Base-by-base conservation (phyloP, 2,113 vertebrate genomes). In the Malurus melanocephalus region DNA sequence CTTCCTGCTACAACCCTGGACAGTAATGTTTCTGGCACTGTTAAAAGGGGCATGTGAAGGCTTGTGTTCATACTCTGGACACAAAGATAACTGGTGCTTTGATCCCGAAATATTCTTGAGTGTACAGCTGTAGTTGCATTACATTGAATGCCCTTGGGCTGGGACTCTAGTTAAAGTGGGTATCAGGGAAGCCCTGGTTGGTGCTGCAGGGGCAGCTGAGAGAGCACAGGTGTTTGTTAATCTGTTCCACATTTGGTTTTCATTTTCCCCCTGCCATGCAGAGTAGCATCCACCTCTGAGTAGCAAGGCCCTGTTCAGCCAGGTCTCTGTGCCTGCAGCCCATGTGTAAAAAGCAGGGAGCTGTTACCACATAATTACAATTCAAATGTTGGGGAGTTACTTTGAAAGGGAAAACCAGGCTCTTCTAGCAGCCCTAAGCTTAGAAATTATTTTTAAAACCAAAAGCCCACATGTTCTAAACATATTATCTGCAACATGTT, bases 141-240 rank as follows among this genome's bases (percentile, higher is more conserved):
- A 24, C 0, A 0, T 16, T 61, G 57, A 75, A 74, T 67, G 23
- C 0, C 0, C 45, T 5, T 19, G 49, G 42, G 42, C 49, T 81
- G 60, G 38, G 26, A 33, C 21, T 13, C 46, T 40, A 40, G 55
- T 10, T 78, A 20, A 23, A 43, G 60, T n/a, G 33, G 12, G 11
- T 61, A 57, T 19, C 3, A 22, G 62, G 55, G 46, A 26, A 43
- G 52, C 32, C 11, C 51, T 21, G 40, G 32, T 61, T 21, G 40
- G 32, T 61, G 42, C 80, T 64, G 59, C 81, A 61, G 15, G 26
- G 68, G 59, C 38, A 55, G 46, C 40, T 52, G 38, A 26, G 27
- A 33, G n/a, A 28, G 8, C 7, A 32, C 23, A 32, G 43, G 72
- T 43, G 3, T 67, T 43, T 1, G 0, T 26, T 71, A 4, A 13